Evolutionary conservation across 2,888 invertebrate species (phyloP), one percentile per base, ranked within the genome.

Genomic region (Epinotia bilunana): DNA sequence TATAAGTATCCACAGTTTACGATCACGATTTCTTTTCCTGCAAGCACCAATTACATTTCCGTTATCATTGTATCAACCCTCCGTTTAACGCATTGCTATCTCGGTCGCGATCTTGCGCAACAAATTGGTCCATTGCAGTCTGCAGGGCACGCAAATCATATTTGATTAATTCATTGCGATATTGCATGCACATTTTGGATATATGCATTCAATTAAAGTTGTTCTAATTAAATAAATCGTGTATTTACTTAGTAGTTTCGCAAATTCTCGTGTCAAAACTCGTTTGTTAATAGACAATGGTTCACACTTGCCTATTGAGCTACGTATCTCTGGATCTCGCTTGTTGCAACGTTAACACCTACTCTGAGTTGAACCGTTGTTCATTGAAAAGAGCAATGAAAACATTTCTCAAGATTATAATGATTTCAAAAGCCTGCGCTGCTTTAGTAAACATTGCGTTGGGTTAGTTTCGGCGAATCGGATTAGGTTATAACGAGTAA

Each of bases 251-350:
- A 88, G 88, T 90, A 90, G 90, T 92, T 92, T 91, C 90, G 90
- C 87, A 92, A 92, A 85, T 86, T 90, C 89, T 91, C 92, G 90
- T 92, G 92, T 90, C 91, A 89, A 89, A 90, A 92, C 92, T 86
- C 86, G 90, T 91, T 91, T 90, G 89, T 89, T 90, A 90, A 88
- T 88, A 87, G 88, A 91, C 90, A 91, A 91, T 91, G 83, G 88
- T 90, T 91, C 91, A 92, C 92, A 92, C 91, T 91, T 88, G 87
- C 86, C 90, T 89, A 90, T 91, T 91, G 87, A 91, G 90, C 89
- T 88, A 88, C 86, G 84, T 91, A 91, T 92, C 91, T 88, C 86
- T 87, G 84, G 88, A 90, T 91, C 90, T 88, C 86, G 77, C 77
- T 69, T 82, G 79, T 80, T 80, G 81, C 79, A 79, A 83, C 81